Conservation (phyloP, 2,888 invertebrate species). For the Tetragonula carbonaria region DNA sequence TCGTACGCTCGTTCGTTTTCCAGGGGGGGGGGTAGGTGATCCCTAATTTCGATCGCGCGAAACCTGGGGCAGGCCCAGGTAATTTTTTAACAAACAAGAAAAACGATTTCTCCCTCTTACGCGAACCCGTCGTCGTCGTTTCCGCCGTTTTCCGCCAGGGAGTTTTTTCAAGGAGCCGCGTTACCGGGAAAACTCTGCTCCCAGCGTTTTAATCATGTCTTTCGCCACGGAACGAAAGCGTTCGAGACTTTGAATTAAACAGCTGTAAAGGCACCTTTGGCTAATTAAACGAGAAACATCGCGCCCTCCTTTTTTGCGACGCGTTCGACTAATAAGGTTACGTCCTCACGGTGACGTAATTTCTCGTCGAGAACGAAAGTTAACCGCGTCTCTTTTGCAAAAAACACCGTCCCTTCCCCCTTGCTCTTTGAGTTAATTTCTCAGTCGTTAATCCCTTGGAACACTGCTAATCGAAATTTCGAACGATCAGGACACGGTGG, state of each 20-base stretch:
- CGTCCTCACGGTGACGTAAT: conserved; percentile 9
- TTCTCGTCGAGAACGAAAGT: neutral
- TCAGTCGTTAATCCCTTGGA: too few relatives aligned
- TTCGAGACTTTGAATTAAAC: conserved; percentile 55
- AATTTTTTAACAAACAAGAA: conserved; percentile 37
- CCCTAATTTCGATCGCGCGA: conserved; percentile 6
- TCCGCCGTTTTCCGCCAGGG: neutral
- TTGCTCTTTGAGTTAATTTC: too few relatives aligned
- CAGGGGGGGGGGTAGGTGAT: neutral
- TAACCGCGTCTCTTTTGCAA: neutral
- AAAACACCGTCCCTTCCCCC: neutral
- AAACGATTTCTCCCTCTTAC: too few relatives aligned
- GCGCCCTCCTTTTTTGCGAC: neutral
- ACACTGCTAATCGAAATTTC: too few relatives aligned
- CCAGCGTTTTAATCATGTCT: conserved; percentile 41
- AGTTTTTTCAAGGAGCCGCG: neutral
- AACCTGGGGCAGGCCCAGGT: neutral
- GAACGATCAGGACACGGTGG: too few relatives aligned
- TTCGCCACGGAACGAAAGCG: neutral
- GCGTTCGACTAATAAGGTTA: conserved; percentile 3
- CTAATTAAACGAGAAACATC: conserved; percentile 42
- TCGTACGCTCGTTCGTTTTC: neutral
- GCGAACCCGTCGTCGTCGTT: too few relatives aligned
- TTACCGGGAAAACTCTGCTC: conserved; percentile 15
- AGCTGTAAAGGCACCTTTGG: conserved; percentile 40